Percentiles rank a stretch among this genome's conserved stretches.
Evolutionary conservation across 2,797 vertebrate genomes (phyloP).

Genomic region (Cossypha caffra): DNA sequence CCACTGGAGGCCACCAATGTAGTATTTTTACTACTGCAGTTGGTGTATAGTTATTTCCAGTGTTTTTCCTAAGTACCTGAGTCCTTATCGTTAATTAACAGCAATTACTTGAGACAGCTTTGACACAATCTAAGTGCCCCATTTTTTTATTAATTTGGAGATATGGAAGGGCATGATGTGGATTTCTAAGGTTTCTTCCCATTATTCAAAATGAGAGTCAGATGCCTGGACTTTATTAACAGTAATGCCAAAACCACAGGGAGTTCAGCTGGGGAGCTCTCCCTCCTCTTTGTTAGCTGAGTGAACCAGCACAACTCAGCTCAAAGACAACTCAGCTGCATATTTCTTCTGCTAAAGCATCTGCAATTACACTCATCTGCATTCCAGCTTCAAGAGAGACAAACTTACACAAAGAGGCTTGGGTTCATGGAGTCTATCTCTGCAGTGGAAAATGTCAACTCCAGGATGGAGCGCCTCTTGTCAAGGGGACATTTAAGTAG

Average conservation of each 20-base stretch:
- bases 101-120: background rate
- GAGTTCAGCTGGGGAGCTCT: background rate
- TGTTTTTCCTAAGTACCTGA: background rate
- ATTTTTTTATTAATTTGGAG: background rate
- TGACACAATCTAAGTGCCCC: background rate
- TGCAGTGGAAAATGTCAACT: background rate
- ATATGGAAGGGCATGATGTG: rapidly evolving
- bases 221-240: background rate
- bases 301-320: background rate
- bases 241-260: background rate
- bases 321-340: background rate
- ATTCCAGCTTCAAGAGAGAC: background rate
- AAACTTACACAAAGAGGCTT: background rate
- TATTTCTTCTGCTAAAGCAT: background rate
- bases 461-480: background rate
- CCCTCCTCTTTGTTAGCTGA: background rate
- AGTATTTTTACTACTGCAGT: background rate
- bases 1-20: background rate
- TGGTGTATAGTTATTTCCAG: background rate
- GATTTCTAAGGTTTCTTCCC: background rate
- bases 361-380: background rate
- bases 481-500: background rate
- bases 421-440: background rate
- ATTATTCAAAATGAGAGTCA: background rate
- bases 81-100: background rate